Percentiles rank a stretch among this genome's conserved stretches.
These are phyloP conservation scores for Oophaga sylvatica DNA, from an alignment of 2,797 vertebrate species.

Conservation along the genomic window DNA sequence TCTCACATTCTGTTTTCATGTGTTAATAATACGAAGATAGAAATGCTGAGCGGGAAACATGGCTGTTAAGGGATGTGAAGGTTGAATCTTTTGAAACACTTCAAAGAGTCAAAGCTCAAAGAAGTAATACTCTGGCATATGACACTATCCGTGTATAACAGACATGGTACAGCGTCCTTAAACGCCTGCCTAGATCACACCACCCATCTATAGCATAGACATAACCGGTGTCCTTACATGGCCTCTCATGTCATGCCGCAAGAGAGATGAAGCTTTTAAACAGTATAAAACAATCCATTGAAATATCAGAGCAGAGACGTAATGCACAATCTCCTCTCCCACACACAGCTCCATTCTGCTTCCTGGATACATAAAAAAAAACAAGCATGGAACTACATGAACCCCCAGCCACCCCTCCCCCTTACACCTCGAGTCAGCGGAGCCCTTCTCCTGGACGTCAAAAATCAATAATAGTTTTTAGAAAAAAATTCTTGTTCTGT, in stretches of 20 bases:
- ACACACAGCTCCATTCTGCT: conserved; percentile 45
- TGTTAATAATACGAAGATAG: too few relatives aligned
- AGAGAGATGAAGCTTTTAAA: conserved; percentile 55
- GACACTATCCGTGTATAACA: conserved; percentile 46
- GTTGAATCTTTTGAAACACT: not conserved
- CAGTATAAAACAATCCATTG: conserved; percentile 60
- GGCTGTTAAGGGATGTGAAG: too few relatives aligned
- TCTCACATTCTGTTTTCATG: too few relatives aligned
- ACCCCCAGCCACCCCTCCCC: conserved; percentile 3
- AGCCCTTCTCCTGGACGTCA: not conserved
- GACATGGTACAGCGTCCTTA: conserved; percentile 50
- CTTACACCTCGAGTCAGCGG: not conserved
- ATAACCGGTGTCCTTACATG: conserved; percentile 54
- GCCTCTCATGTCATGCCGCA: conserved; percentile 42
- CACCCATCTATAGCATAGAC: conserved; percentile 42
- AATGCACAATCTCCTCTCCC: conserved; percentile 54
- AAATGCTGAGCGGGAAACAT: too few relatives aligned
- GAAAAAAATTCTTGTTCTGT: too few relatives aligned
- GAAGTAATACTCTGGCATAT: conserved; percentile 21
- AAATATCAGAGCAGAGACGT: conserved; percentile 57
- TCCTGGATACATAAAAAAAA: conserved; percentile 46
- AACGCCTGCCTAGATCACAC: conserved; percentile 53
- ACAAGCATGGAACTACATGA: conserved; percentile 34
- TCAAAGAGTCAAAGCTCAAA: not conserved
- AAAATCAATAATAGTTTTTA: too few relatives aligned